Base-by-base conservation (phyloP, 2,888 invertebrate species). In the Spisula solida region DNA sequence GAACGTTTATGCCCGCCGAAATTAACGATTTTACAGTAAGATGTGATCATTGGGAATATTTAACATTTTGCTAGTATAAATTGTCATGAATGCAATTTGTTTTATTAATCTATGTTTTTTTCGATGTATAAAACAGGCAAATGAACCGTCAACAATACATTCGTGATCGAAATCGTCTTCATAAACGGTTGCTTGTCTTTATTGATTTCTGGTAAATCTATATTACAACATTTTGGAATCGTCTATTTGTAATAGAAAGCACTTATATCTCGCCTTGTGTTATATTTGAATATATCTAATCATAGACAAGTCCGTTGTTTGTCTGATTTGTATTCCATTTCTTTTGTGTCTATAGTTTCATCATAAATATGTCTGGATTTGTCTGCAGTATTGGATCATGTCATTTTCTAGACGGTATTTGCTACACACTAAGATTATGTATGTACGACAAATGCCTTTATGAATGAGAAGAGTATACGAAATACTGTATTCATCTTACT, bases 301-400 rank as follows among this genome's bases (percentile, higher is more conserved):
- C 25, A 66, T 8, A n/a, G 25, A 66, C 25, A 10, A 66, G 5
- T 25, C 60, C 25, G n/a, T 66, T 66, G 60, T 66, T 25, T 25
- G 60, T 66, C 60, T 66, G 60, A 66, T 25, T 66, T 66, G n/a
- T 66, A 66, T 66, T 66, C 25, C n/a, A 66, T 66, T 25, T 66
- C 25, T 66, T 25, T 66, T 25, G 56, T 56, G 60, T 66, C 25
- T 66, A 25, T 66, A 25, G 25, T 25, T 66, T 66, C 60, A 25
- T 66, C 60, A 25, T 66, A 66, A 66, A 66, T 25, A 6, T 66
- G 25, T 56, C 56, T 56, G 56, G 56, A 18, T 20, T 56, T 56
- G 18, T 66, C 60, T 66, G 60, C 60, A 66, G 0, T 66, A 66
- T 25, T 25, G 25, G 60, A 25, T 66, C 60, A 10, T 25, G 60